Base-by-base conservation (phyloP, 1,140 invertebrate genomes). In the Drosophila bocki region DNA sequence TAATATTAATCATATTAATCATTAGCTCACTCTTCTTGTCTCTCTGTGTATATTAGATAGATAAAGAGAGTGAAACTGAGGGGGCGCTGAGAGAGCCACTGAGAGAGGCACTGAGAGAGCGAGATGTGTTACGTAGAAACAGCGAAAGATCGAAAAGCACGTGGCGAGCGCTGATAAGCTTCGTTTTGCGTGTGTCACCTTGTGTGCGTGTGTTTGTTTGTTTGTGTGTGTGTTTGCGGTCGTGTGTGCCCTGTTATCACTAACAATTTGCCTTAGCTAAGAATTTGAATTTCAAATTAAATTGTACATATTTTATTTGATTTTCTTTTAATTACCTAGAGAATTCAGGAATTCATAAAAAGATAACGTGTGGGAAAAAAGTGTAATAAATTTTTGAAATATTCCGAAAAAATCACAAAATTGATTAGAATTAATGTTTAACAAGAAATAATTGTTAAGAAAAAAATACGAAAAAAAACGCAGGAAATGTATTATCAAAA, bases 121-220 rank as follows among this genome's bases (percentile, higher is more conserved):
- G 22, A 22, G 22, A 22, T 54, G 8, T 17, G 51, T 54, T 37
- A 45, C n/a, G 33, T 68, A 32, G 67, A 68, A 53, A 45, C 47
- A 44, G 44, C 32, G 26, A 29, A 32, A 29, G 42, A 35, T 58
- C n/a, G 42, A 45, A 65, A 75, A 76, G 74, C 74, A 76, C 74
- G 74, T 76, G 74, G 74, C 51, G 42, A 32, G 53, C 48, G 61
- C 65, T 76, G 74, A 76, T 76, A 72, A 72, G 69, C 51, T 9
- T 22, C 63, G 33, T 41, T 35, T 39, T 47, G n/a, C 39, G 26
- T 51, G 33, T 47, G 42, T 47, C 8, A 7, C 6, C 32, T 15
- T 35, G 59, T 37, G 39, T 17, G 35, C 15, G 17, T 33, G 19
- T 50, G 19, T 5, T 2, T 12, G 11, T 17, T 5, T 68, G 12